Evolutionary conservation across 2,888 invertebrate genomes (phyloP), one percentile per base, ranked within the genome.

Genomic region (Margaritifera margaritifera): DNA sequence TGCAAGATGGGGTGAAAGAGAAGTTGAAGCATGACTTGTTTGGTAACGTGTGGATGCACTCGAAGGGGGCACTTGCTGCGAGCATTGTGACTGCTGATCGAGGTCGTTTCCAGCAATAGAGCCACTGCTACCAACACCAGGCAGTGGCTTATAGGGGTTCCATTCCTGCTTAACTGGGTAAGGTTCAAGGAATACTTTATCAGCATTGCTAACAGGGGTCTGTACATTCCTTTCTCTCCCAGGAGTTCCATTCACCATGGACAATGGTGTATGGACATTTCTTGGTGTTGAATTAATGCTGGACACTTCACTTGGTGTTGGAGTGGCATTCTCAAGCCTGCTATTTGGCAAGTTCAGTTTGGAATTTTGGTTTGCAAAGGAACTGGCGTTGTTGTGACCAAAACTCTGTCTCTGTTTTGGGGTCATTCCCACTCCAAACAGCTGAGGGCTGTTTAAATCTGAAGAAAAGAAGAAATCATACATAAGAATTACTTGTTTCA

Each of bases 261-360:
- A 77, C 66, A 79, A 62, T n/a, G 84, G 80, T 8, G 84, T 82
- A 69, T 75, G 74, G n/a, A 78, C 75, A 19, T 68, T 75, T 69
- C 77, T 70, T 50, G 71, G 79, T 69, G 69, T 79, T 50, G 76
- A 80, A 60, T 80, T 76, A 59, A 86, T 86, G 61, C 82, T 86
- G 58, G 87, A 86, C 27, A 85, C 72, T 60, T 87, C 87, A 74
- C 85, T 87, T 1, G 84, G 86, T 6, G 87, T 86, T 6, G 86
- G 86, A 1, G 86, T 84, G 64, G 83, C 81, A 8, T 81, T 84
- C 69, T 84, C 82, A 25, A 84, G 74, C 18, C 80, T 71, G 66
- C 75, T 80, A 56, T 79, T 79, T 18, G 83, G 84, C n/a, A 80
- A 71, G 63, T 80, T 74, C 42, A 82, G 75, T 59, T 81, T 76